Conservation (phyloP, 64 coral and sea anemone genomes). For the Stichodactyla mertensii region DNA sequence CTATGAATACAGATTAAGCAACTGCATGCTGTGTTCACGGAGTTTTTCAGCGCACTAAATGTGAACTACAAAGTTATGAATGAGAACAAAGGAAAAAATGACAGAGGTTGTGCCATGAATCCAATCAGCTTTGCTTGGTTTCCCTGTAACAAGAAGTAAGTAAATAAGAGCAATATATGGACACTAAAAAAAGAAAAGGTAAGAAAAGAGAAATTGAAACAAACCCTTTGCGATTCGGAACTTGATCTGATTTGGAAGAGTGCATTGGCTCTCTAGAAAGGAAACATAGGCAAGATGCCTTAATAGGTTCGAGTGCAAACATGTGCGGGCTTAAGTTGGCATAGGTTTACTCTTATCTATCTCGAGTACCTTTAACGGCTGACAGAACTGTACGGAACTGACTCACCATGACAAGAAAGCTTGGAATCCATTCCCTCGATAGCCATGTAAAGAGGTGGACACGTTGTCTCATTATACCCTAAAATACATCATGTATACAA, state of each 20-base stretch:
- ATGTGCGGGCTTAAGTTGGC: too few species aligned
- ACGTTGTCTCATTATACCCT: neutral
- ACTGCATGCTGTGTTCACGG: too few species aligned
- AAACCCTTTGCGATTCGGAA: neutral
- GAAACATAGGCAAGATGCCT: neutral
- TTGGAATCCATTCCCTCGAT: neutral
- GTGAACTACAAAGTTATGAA: neutral
- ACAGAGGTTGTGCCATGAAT: neutral
- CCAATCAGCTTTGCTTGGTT: neutral
- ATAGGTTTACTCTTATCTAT: too few species aligned
- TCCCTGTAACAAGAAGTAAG: neutral
- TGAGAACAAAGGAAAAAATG: neutral
- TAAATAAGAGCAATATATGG: neutral
- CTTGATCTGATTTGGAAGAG: slow-evolving; percentile 2
- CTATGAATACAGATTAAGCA: too few species aligned
- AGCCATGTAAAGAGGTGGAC: neutral
- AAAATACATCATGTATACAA: too few species aligned
- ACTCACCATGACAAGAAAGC: neutral
- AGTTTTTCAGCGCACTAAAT: neutral
- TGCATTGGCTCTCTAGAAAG: neutral
- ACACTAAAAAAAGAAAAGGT: neutral
- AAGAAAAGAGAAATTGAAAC: too few species aligned
- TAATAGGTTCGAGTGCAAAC: too few species aligned
- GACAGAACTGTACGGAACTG: too few species aligned
- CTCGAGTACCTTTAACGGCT: too few species aligned